A percentile compares a stretch with the other conserved stretches of the same genome.
phyloP scores from a whole-genome alignment of 1,140 invertebrate species.

The Tetramorium alpestre region DNA sequence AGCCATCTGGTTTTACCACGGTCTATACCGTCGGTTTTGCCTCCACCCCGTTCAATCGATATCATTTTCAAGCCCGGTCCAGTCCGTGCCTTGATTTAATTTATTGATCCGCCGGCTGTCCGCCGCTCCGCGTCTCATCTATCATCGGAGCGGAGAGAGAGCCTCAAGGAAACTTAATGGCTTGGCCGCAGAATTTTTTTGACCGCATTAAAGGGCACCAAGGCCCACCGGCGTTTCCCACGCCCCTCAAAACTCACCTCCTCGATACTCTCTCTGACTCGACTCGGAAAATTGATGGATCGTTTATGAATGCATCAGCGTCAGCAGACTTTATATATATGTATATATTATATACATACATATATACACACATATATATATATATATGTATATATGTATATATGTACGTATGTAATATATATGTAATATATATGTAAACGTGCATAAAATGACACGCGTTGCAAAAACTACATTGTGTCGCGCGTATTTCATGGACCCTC shows the following conservation, averaged over 20 bases:
- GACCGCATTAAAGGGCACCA: conserved; percentile 33
- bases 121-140: conserved; percentile 55
- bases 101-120: conserved; percentile 43
- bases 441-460: conserved; percentile 30
- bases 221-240: conserved; percentile 19
- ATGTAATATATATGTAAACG: neutral
- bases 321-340: neutral
- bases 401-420: neutral
- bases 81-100: conserved; percentile 67
- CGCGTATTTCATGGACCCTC: conserved; percentile 14
- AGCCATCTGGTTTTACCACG: conserved; percentile 54
- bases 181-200: conserved; percentile 32
- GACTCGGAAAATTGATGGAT: conserved; percentile 58
- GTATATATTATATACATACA: neutral
- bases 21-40: conserved; percentile 35
- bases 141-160: conserved; percentile 28
- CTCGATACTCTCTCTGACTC: conserved; percentile 13
- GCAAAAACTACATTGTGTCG: conserved; percentile 43
- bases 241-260: conserved; percentile 6
- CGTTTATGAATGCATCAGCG: conserved; percentile 18
- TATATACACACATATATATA: neutral
- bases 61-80: conserved; percentile 61
- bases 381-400: neutral
- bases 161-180: conserved; percentile 30
- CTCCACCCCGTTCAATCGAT: conserved; percentile 57